Percentiles rank a stretch among this genome's conserved stretches.
Evolutionary conservation across 2,888 invertebrate species (phyloP).

Genomic region (Chironomus tentans): DNA sequence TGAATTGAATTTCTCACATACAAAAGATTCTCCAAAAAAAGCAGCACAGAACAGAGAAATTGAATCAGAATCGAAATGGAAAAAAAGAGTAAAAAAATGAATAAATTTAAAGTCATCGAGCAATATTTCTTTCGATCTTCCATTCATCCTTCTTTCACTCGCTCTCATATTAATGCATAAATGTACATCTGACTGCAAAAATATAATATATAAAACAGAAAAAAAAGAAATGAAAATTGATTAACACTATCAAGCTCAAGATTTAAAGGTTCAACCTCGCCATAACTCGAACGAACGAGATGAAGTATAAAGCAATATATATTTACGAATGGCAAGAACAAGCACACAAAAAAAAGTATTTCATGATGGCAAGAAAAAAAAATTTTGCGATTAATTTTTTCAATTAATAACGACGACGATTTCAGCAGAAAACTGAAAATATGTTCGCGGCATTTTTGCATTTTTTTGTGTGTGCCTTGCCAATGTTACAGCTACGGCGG

Average conservation of each 20-base stretch:
- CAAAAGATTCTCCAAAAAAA: neutral
- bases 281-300: neutral
- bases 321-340: neutral
- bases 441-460: slow-evolving; percentile 9
- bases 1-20: neutral
- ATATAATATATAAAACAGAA: too few species aligned
- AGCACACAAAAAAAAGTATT: neutral
- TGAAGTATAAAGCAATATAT: neutral
- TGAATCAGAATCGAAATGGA: neutral
- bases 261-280: slow-evolving; percentile 8
- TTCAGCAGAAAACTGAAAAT: slow-evolving; percentile 9
- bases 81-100: neutral
- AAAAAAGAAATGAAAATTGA: neutral
- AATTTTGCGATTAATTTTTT: slow-evolving; percentile 14
- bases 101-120: neutral
- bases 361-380: neutral
- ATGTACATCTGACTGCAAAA: neutral
- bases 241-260: slow-evolving; percentile 15
- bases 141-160: slow-evolving; percentile 1
- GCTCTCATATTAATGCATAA: neutral
- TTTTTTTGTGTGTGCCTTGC: neutral
- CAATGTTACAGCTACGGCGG: neutral
- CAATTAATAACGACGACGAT: slow-evolving; percentile 21
- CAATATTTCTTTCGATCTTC: neutral
- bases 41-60: neutral